Base-by-base conservation (phyloP, 2,113 vertebrate species). In the Anarrhichthys ocellatus region DNA sequence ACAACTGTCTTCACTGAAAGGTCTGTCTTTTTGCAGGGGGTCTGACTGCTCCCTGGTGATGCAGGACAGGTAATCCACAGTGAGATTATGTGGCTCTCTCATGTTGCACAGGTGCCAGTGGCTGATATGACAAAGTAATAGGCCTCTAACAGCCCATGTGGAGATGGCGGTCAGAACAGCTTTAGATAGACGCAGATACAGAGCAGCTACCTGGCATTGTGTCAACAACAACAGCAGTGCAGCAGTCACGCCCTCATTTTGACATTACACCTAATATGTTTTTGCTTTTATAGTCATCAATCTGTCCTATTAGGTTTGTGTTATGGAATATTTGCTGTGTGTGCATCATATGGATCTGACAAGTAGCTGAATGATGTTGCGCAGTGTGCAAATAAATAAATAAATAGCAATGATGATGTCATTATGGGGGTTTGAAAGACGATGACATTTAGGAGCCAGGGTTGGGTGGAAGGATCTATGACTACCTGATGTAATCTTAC, bases 21-120 rank as follows among this genome's bases (percentile, higher is more conserved):
- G 36, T 44, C 34, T 44, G 78, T 48, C 14, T 80, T 42, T 64
- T 18, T 32, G 54, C 7, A 22, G 56, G 38, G 20, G 44, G 14
- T 40, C 36, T 34, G 73, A 36, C 71, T 86, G 73, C 79, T 73
- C 62, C 79, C 80, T 15, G 64, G 65, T 76, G 81, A 72, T 82
- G 83, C 74, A 52, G 84, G 65, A 88, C 87, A 85, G 88, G 87
- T 88, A 90, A 93, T 89, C 91, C 89, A 67, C 36, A 52, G 78
- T 8, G 61, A 87, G 83, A 93, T 94, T 89, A 92, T 86, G 75
- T 34, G 73, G 27, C 72, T 48, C 75, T 87, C 75, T 87, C 86
- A 86, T 89, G 90, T 89, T 75, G 81, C 77, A 72, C 93, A 93
- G 93, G 92, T 93, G 91, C 48, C 29, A 64, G 63, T 40, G 46